Evolutionary conservation across 2,113 vertebrate species (phyloP), one percentile per base, ranked within the genome.

Genomic region (Leucoraja erinaceus): DNA sequence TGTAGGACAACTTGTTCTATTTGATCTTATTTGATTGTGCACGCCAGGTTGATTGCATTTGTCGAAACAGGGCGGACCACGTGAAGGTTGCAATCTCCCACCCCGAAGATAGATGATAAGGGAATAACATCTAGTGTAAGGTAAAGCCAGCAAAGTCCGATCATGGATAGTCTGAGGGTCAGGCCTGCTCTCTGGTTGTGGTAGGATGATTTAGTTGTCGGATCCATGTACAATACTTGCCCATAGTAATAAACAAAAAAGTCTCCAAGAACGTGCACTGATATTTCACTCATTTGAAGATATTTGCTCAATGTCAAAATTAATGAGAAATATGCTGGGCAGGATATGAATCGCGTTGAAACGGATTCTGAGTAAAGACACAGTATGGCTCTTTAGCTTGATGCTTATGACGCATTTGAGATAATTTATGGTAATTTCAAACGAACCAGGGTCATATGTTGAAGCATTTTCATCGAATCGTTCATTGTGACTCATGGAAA

Each of bases 401-500:
- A 72, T 38, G 31, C 33, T 66, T 70, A 16, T 91, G n/a, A 91
- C 31, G 61, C 63, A 91, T 91, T 91, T 91, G 66, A 91, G 70
- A 70, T 72, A 47, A 91, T 72, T 72, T 91, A 47, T 72, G 63
- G 66, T 70, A 91, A 72, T 91, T 91, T 91, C 31, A 91, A 70
- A 91, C 20, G 31, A 91, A 91, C 33, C 3, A 8, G 16, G 18
- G 63, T 68, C 63, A 91, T 47, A 91, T 91, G 63, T 47, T 70
- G 20, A 90, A 90, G 63, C 66, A 70, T 47, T 90, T 72, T 72
- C 31, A 91, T 91, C 33, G 9, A 38, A 68, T 91, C 88, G 11
- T 33, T 91, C 88, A 72, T 70, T 91, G 16, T 72, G 63, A 91
- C 61, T 70, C 88, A 66, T 16, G 70, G 63, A 72, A 33, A 38